phyloP scores from a whole-genome alignment of 1,140 invertebrate species.

The Drosophila burlai region DNA sequence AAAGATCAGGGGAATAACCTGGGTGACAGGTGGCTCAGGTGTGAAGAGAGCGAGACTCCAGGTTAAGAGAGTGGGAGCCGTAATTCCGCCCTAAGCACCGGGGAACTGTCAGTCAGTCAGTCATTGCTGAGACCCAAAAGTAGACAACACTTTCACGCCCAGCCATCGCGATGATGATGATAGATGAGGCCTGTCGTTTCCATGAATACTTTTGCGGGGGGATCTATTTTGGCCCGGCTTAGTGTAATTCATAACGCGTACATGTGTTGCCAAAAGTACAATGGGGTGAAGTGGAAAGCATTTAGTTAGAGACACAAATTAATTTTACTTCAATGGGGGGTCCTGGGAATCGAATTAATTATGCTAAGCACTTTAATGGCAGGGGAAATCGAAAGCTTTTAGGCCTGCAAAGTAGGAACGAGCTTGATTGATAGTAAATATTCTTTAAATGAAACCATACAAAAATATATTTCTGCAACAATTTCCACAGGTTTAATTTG shows the following conservation, averaged over 20 bases:
- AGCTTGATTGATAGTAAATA: conserved; percentile 15
- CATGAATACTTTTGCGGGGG: conserved; percentile 11
- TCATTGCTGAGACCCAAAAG: conserved; percentile 26
- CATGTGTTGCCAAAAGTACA: conserved; percentile 44
- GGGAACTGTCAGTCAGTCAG: conserved; percentile 33
- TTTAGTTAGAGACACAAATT: conserved; percentile 47
- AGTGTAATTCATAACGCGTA: conserved; percentile 46
- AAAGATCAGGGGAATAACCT: conserved; percentile 40
- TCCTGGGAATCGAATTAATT: conserved; percentile 45
- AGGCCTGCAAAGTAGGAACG: neutral
- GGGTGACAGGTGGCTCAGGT: conserved; percentile 57
- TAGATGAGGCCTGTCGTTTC: conserved; percentile 30
- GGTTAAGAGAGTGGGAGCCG: neutral
- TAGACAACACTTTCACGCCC: conserved; percentile 44
- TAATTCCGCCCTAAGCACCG: conserved; percentile 1
- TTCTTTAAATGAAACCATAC: neutral
- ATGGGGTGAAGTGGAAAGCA: conserved; percentile 14
- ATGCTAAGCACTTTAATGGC: conserved; percentile 24
- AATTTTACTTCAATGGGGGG: conserved; percentile 19
- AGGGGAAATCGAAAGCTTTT: conserved; percentile 3
- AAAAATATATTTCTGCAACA: neutral
- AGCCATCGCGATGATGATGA: conserved; percentile 48
- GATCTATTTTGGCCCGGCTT: conserved; percentile 7
- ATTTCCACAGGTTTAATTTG: neutral
- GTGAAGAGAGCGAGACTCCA: conserved; percentile 18